Evolutionary conservation across 2,888 invertebrate genomes (phyloP).

Genomic region (Ophraella communa): DNA sequence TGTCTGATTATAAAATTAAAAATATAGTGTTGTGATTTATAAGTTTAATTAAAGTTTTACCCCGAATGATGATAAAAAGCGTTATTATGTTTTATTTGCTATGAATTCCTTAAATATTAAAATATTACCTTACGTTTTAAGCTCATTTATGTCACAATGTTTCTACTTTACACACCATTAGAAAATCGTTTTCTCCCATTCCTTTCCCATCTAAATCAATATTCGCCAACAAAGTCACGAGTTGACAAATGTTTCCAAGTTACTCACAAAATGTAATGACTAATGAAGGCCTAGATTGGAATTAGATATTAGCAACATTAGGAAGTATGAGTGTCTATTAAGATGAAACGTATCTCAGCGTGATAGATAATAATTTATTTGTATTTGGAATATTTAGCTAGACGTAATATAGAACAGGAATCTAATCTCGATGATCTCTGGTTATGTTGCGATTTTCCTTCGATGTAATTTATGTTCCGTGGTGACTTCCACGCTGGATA

Average conservation of each 20-base stretch:
- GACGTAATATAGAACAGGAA: slow-evolving; percentile 19
- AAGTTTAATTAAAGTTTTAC: no score
- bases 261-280: slow-evolving; percentile 48
- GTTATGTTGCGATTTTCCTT: slow-evolving; percentile 27
- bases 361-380: slow-evolving; percentile 32
- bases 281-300: slow-evolving; percentile 50
- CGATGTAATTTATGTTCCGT: slow-evolving; percentile 24
- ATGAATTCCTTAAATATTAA: no score
- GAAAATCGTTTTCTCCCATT: no score
- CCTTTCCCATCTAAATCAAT: slow-evolving; percentile 18
- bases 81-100: no score
- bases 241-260: slow-evolving; percentile 45
- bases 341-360: slow-evolving; percentile 33
- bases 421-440: slow-evolving; percentile 27
- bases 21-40: no score
- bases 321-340: slow-evolving; percentile 27
- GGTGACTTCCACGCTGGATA: slow-evolving; percentile 17
- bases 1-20: no score
- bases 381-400: slow-evolving; percentile 24
- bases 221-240: slow-evolving; percentile 20
- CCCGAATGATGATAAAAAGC: no score
- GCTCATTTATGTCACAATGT: no score
- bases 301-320: slow-evolving; percentile 44
- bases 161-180: no score
- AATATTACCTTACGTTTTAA: no score